phyloP scores from a whole-genome alignment of 1,140 invertebrate genomes.

The Hesperophylax magnus region DNA sequence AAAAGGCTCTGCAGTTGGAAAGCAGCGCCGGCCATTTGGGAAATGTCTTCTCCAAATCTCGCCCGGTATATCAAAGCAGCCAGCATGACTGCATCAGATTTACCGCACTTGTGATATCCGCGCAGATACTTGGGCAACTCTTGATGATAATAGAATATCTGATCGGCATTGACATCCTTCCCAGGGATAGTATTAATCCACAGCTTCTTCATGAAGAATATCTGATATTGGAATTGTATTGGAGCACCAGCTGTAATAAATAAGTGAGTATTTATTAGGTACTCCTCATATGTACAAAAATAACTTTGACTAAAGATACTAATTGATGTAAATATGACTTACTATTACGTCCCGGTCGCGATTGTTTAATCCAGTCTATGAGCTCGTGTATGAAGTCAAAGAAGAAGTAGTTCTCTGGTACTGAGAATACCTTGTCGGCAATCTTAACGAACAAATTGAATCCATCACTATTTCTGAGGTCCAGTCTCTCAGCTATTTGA shows the following conservation, averaged over 20 bases:
- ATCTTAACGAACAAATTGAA: constrained; percentile 96
- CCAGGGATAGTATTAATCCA: constrained; percentile 94
- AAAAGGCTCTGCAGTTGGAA: constrained; percentile 83
- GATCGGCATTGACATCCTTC: constrained; percentile 89
- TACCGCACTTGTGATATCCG: constrained; percentile 88
- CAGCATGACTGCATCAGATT: constrained; percentile 84
- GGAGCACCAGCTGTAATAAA: constrained; percentile 65
- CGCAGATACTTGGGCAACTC: constrained; percentile 93
- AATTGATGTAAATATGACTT: constrained; percentile 57
- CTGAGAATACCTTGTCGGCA: constrained; percentile 92
- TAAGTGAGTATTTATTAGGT: neutral
- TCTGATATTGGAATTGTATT: constrained; percentile 89
- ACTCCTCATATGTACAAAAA: neutral
- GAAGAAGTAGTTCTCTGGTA: constrained; percentile 94
- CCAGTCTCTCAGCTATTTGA: constrained; percentile 82
- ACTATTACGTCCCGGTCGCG: constrained; percentile 82
- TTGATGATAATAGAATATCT: constrained; percentile 96
- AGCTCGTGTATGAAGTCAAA: constrained; percentile 95
- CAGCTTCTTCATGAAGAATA: constrained; percentile 97
- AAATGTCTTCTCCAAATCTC: constrained; percentile 80
- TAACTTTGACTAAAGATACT: neutral
- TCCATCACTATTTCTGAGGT: constrained; percentile 84
- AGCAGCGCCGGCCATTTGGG: constrained; percentile 74
- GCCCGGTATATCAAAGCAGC: constrained; percentile 87
- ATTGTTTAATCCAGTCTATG: constrained; percentile 89